phyloP scores from a whole-genome alignment of 1,140 invertebrate species.

The Macrobrachium nipponense region DNA sequence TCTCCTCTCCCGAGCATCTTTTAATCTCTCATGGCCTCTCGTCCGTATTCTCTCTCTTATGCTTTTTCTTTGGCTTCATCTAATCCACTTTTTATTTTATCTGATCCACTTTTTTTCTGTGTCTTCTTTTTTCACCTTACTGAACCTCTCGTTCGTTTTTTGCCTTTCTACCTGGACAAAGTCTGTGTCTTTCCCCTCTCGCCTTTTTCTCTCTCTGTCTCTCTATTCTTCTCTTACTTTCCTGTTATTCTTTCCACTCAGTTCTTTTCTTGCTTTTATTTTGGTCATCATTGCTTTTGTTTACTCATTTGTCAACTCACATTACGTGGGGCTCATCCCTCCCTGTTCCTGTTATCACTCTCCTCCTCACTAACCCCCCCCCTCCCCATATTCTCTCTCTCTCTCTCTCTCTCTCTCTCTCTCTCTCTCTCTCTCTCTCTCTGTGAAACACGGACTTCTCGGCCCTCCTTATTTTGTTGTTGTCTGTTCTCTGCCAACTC shows the following conservation, averaged over 20 bases:
- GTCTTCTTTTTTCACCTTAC: neutral
- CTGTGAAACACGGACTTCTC: neutral
- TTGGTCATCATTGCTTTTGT: neutral
- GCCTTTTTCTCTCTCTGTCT: neutral
- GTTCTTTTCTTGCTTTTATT: neutral
- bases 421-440: conserved; percentile 1
- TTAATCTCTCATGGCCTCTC: too few species aligned
- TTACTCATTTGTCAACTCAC: neutral
- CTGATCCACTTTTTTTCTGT: neutral
- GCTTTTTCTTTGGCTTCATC: neutral
- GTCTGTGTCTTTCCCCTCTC: neutral
- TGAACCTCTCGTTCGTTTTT: neutral
- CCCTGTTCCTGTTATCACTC: neutral
- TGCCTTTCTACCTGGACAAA: too few species aligned
- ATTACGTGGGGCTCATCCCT: too few species aligned
- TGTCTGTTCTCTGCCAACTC: too few species aligned
- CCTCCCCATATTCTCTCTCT: too few species aligned
- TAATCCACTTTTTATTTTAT: too few species aligned
- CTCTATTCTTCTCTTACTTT: neutral
- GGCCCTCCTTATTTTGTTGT: too few species aligned
- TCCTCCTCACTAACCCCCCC: too few species aligned
- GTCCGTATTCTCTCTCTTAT: too few species aligned
- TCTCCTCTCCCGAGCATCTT: too few species aligned
- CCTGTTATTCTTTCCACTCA: neutral
- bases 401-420: neutral